Evolutionary conservation across 2,113 vertebrate species (phyloP).

Genomic region (Cyanoderma ruficeps): DNA sequence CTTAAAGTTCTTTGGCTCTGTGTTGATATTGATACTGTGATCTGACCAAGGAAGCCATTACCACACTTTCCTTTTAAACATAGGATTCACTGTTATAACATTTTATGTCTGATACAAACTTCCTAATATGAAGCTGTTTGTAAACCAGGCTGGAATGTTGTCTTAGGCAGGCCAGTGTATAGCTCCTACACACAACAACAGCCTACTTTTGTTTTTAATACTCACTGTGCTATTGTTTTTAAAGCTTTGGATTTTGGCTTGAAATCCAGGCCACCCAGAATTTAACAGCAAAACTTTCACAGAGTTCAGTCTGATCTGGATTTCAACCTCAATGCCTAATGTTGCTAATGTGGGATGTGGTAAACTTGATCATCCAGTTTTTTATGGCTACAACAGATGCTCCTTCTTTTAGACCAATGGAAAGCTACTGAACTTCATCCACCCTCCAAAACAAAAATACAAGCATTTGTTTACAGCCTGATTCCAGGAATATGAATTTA

Average conservation of each 20-base stretch:
- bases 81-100: background rate
- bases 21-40: background rate
- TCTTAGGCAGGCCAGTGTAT: background rate
- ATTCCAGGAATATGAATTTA: slow-evolving; percentile 40
- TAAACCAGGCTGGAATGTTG: background rate
- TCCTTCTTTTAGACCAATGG: slow-evolving; percentile 54
- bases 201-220: background rate
- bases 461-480: slow-evolving; percentile 50
- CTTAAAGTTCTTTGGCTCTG: background rate
- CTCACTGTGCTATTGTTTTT: slow-evolving; percentile 1
- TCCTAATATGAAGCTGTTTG: background rate
- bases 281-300: background rate
- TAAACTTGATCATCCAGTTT: slow-evolving; percentile 62
- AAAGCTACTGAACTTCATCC: slow-evolving; percentile 39
- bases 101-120: background rate
- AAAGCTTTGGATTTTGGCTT: slow-evolving; percentile 16
- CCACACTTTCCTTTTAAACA: background rate
- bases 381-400: slow-evolving; percentile 66
- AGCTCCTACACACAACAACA: background rate
- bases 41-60: background rate
- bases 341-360: slow-evolving; percentile 53
- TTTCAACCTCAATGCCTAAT: slow-evolving; percentile 24
- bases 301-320: background rate
- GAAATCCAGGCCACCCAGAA: background rate
- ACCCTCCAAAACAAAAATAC: slow-evolving; percentile 61